phyloP scores from a whole-genome alignment of 2,888 invertebrate species.

The Phaedon cochleariae region DNA sequence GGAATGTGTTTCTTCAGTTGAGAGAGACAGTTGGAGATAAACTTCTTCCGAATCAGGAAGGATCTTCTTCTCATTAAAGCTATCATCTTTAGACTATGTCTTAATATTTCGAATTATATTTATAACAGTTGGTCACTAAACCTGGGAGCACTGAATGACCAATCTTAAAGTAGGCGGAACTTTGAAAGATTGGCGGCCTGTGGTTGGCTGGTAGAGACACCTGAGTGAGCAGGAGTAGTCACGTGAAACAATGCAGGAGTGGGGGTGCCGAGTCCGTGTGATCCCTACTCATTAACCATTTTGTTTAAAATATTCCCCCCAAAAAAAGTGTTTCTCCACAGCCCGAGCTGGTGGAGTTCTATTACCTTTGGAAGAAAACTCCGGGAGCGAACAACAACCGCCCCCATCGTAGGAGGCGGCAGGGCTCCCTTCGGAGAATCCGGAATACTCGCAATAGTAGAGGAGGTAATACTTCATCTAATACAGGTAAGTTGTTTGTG shows the following conservation, averaged over 20 bases:
- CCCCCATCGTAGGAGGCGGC: constrained; percentile 89
- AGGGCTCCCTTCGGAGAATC: constrained; percentile 86
- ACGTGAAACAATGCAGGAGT: too few species aligned
- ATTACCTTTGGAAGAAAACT: constrained; percentile 99
- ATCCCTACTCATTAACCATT: too few species aligned
- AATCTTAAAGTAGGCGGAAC: too few species aligned
- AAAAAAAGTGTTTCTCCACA: constrained; percentile 54
- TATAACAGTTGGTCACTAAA: too few species aligned
- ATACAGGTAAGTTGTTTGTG: constrained; percentile 50
- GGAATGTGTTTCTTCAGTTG: constrained; percentile 98
- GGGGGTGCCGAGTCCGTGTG: too few species aligned
- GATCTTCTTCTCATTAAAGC: constrained; percentile 95
- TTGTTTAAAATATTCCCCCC: too few species aligned
- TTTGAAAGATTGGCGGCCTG: too few species aligned
- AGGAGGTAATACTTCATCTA: constrained; percentile 70
- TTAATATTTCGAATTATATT: too few species aligned
- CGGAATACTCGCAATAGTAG: constrained; percentile 88
- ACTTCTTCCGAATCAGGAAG: constrained; percentile 97
- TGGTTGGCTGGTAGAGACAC: too few species aligned
- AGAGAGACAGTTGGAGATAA: constrained; percentile 97
- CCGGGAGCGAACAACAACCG: constrained; percentile 97
- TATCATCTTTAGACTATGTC: too few species aligned
- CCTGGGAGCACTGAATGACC: too few species aligned
- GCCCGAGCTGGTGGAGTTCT: constrained; percentile 97
- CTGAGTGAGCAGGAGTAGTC: too few species aligned